Base-by-base conservation (phyloP, 2,888 invertebrate species). In the Drosophila trichaetosa region DNA sequence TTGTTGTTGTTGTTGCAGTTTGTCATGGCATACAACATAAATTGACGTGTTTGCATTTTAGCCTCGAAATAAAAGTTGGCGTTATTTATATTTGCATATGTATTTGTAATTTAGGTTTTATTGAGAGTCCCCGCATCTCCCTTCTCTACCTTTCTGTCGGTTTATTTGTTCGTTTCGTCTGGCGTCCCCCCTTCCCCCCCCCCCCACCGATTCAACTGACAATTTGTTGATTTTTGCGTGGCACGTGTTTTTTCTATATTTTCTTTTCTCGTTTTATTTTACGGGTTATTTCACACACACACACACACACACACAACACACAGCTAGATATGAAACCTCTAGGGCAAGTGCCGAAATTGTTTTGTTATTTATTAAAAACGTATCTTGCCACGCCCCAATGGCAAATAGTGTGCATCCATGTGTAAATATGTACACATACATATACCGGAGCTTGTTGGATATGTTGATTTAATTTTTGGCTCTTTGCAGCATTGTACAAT, bases 101-200 rank as follows among this genome's bases (percentile, higher is more conserved):
- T 75, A 72, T 83, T 79, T 83, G 87, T 79, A 83, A 81, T 83
- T 86, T 83, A 57, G 74, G 74, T 83, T 83, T 74, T 87, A 87
- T 87, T 82, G 84, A 83, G 76, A 76, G 65, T 68, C 69, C 5
- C 7, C 27, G 8, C 46, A 2, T 3, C 21, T 4, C 8, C 6
- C 2, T 40, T 0, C 10, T 40, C 18, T 3, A n/a, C n/a, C 4
- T 16, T 21, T 4, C 13, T 13, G n/a, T 56, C 18, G 38, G 34
- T 60, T 49, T 76, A 29, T 52, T 40, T 53, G 24, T 40, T 64
- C 13, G 56, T 33, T 51, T 33, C 18, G 16, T 49, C 13, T 21
- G 16, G 33, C 13, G 8, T 11, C n/a, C 29, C 3, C 48, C 24
- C 24, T 24, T 2, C 27, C 27, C 27, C 27, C 2, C 8, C 18